Evolutionary conservation across 2,888 invertebrate species (phyloP).

Genomic region (Periphyllus acericola): DNA sequence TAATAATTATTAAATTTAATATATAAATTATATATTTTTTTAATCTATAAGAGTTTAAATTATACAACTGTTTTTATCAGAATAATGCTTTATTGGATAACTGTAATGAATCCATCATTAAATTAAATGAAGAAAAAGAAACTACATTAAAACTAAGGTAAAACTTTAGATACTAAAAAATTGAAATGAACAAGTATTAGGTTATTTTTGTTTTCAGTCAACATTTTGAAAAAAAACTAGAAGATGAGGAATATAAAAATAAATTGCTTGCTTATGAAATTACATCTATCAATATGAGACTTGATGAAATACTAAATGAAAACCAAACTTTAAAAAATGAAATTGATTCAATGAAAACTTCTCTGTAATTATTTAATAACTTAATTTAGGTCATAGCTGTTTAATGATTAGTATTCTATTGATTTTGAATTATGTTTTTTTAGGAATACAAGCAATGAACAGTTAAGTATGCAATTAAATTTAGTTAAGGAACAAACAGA

Average conservation of each 20-base stretch:
- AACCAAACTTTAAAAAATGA: constrained; percentile 11
- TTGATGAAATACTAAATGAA: constrained; percentile 1
- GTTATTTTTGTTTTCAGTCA: constrained; percentile 33
- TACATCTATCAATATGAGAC: background rate
- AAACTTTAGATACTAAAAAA: background rate
- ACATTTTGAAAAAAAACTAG: constrained; percentile 22
- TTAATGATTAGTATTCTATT: no score
- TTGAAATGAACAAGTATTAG: background rate
- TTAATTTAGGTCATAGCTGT: background rate
- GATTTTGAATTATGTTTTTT: background rate
- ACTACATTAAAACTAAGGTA: background rate
- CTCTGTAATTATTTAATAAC: constrained; percentile 28
- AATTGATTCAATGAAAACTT: background rate
- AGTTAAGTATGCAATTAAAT: background rate
- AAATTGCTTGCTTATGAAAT: background rate
- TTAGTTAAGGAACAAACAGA: no score
- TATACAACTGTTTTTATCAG: constrained; percentile 7
- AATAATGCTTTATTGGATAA: background rate
- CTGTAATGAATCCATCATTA: background rate
- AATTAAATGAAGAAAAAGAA: constrained; percentile 36
- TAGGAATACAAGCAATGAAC: background rate
- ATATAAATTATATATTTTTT: background rate
- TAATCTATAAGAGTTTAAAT: no score
- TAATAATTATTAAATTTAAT: background rate
- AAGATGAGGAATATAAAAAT: background rate